Evolutionary conservation across 2,888 invertebrate genomes (phyloP).

Genomic region (Eupithecia centaureata): DNA sequence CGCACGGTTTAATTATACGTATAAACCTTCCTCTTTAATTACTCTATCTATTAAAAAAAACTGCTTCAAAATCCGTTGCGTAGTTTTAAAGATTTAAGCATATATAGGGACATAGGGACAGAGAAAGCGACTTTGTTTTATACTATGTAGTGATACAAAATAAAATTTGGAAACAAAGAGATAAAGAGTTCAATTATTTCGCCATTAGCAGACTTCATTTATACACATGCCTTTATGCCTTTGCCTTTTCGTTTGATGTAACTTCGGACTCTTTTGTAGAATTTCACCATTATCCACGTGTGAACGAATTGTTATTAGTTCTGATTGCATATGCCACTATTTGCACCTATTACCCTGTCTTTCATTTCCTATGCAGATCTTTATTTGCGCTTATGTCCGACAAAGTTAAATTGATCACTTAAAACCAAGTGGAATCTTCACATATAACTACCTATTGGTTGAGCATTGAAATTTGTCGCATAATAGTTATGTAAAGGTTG

Average conservation of each 20-base stretch:
- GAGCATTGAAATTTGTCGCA: slow-evolving; percentile 16
- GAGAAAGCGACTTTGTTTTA: no score
- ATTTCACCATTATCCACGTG: background rate
- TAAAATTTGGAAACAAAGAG: background rate
- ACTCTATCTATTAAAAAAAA: no score
- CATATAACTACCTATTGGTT: background rate
- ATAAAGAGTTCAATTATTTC: no score
- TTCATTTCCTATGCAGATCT: background rate
- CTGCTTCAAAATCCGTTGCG: no score
- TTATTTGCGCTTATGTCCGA: background rate
- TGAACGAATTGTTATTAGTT: background rate
- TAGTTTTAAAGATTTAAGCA: no score
- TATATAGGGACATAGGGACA: no score
- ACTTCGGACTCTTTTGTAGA: background rate
- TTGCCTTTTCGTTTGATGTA: background rate
- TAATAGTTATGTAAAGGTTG: slow-evolving; percentile 41
- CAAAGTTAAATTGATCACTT: background rate
- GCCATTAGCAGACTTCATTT: background rate
- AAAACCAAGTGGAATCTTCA: background rate
- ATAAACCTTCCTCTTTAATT: no score
- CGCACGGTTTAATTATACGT: no score
- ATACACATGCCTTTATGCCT: no score
- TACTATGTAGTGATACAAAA: no score
- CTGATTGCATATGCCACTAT: background rate
- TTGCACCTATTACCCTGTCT: background rate